These are phyloP conservation scores for Ophion slaviceki DNA, from an alignment of 2,888 invertebrate genomes.

Conservation along the genomic window DNA sequence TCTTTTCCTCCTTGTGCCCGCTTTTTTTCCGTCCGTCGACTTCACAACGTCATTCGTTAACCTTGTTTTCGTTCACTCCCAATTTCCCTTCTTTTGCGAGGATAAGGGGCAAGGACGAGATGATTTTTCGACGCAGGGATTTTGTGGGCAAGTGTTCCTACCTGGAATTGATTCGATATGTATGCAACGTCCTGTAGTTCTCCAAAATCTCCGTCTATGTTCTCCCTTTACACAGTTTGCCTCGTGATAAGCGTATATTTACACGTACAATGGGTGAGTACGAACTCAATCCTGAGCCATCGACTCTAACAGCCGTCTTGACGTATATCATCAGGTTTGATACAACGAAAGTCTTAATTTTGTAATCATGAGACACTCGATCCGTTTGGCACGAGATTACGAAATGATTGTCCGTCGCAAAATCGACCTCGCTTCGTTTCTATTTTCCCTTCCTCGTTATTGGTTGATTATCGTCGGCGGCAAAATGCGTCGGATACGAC, in stretches of 20 bases:
- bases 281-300: slow-evolving; percentile 15
- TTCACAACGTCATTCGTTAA: slow-evolving; percentile 39
- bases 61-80: slow-evolving; percentile 40
- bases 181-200: slow-evolving; percentile 44
- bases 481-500: slow-evolving; percentile 5
- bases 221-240: background rate
- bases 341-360: background rate
- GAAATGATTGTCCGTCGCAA: slow-evolving; percentile 63
- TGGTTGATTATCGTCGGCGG: slow-evolving; percentile 21
- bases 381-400: slow-evolving; percentile 12
- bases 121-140: slow-evolving; percentile 1
- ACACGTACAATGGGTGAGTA: slow-evolving; percentile 20
- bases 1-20: slow-evolving; percentile 56
- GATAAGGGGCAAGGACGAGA: background rate
- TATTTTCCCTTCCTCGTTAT: slow-evolving; percentile 4
- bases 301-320: background rate
- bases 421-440: slow-evolving; percentile 28
- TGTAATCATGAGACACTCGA: slow-evolving; percentile 8
- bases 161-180: slow-evolving; percentile 48
- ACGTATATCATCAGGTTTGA: background rate
- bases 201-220: background rate
- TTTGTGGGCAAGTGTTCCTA: background rate
- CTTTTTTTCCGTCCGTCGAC: slow-evolving; percentile 32
- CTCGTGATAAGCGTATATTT: slow-evolving; percentile 18
- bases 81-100: background rate